A percentile compares a stretch with the other conserved stretches of the same genome.
These are phyloP conservation scores for Tangara arthus DNA, from an alignment of 2,797 vertebrate genomes.

Conservation along the genomic window DNA sequence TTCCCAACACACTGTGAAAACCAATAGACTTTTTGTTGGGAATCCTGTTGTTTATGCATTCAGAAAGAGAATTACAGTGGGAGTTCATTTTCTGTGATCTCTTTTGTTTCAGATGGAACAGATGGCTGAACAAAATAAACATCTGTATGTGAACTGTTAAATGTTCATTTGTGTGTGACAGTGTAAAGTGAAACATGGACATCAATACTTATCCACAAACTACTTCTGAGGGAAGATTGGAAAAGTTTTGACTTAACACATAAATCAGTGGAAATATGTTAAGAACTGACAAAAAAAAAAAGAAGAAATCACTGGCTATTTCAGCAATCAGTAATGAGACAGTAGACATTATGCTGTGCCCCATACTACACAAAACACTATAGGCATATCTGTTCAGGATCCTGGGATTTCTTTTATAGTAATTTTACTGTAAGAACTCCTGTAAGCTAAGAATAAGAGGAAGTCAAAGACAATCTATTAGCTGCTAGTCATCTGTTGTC, in stretches of 20 bases:
- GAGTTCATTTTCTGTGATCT: conserved; percentile 45
- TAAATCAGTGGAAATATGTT: background rate
- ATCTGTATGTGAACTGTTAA: conserved; percentile 57
- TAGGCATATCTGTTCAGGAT: background rate
- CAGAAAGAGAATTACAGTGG: conserved; percentile 18
- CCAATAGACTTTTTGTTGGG: background rate
- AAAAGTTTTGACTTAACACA: background rate
- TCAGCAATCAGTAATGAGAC: background rate
- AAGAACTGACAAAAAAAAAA: background rate
- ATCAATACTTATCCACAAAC: background rate
- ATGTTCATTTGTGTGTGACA: background rate
- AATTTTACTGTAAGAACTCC: background rate
- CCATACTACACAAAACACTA: background rate
- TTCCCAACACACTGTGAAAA: background rate
- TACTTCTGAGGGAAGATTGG: background rate
- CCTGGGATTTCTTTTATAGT: background rate
- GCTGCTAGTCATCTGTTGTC: background rate
- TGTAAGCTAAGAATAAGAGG: background rate
- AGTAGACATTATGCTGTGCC: background rate
- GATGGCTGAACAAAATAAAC: conserved; percentile 57
- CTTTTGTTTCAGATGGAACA: conserved; percentile 56
- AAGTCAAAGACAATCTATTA: background rate
- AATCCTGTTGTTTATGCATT: background rate
- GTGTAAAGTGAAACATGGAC: background rate
- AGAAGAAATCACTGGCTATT: background rate